Percentiles rank a stretch among this genome's conserved stretches.
phyloP scores from a whole-genome alignment of 2,888 invertebrate genomes.

The Baccha elongata region DNA sequence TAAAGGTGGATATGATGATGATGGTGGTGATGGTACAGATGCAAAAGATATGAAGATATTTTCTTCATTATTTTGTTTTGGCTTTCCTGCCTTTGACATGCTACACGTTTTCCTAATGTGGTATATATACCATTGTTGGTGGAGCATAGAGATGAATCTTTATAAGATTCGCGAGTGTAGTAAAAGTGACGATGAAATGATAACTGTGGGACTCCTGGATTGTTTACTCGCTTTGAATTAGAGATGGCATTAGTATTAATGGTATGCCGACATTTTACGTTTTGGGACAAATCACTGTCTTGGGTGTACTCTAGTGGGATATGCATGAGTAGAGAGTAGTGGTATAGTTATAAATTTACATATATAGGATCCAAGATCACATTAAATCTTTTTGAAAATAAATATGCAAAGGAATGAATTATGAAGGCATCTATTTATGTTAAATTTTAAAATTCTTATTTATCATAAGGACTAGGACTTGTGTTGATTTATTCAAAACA shows the following conservation, averaged over 20 bases:
- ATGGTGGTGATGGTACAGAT: not conserved
- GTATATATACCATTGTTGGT: not conserved
- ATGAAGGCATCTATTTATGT: too few species aligned
- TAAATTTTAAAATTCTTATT: too few species aligned
- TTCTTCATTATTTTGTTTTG: conserved; percentile 17
- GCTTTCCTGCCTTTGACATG: conserved; percentile 28
- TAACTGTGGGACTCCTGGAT: conserved; percentile 68
- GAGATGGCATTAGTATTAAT: conserved; percentile 69
- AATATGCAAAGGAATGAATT: too few species aligned
- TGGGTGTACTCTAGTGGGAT: conserved; percentile 52
- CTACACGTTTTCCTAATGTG: conserved; percentile 65
- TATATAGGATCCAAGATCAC: not conserved
- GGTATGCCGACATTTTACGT: conserved; percentile 63
- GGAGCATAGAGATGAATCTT: conserved; percentile 47
- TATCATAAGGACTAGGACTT: too few species aligned
- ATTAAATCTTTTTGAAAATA: not conserved
- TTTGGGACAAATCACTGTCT: conserved; percentile 65
- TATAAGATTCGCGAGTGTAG: conserved; percentile 45
- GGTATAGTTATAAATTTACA: not conserved
- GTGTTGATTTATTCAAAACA: too few species aligned
- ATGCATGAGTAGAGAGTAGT: conserved; percentile 41
- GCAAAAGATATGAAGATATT: conserved; percentile 16
- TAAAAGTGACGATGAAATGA: conserved; percentile 71
- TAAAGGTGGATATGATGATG: not conserved
- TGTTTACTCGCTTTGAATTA: conserved; percentile 68